Evolutionary conservation across 2,113 vertebrate genomes (phyloP).

Genomic region (Neodontobutis hainanensis): DNA sequence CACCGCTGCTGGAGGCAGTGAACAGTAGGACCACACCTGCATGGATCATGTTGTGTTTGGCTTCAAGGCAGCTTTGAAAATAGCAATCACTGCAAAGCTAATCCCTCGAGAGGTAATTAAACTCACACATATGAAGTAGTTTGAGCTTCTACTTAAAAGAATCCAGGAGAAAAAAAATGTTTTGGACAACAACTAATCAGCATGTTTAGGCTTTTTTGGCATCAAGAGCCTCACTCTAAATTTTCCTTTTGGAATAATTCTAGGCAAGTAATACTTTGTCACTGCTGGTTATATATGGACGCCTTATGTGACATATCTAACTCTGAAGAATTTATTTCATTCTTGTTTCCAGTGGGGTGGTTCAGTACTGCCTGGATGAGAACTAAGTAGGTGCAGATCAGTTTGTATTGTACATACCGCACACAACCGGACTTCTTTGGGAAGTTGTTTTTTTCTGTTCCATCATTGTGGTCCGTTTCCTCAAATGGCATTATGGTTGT

Average conservation of each 20-base stretch:
- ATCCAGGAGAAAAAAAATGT: constrained; percentile 14
- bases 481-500: too few relatives aligned
- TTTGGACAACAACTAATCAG: constrained; percentile 27
- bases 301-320: neutral
- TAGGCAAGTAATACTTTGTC: neutral
- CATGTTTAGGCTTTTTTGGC: neutral
- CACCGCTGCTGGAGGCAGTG: constrained; percentile 37
- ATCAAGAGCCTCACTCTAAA: neutral
- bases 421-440: too few relatives aligned
- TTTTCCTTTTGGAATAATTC: neutral
- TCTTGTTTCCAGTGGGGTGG: too few relatives aligned
- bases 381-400: too few relatives aligned
- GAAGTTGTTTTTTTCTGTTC: too few relatives aligned
- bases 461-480: too few relatives aligned
- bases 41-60: constrained; percentile 40
- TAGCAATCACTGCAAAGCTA: constrained; percentile 30
- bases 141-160: constrained; percentile 18
- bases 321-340: too few relatives aligned
- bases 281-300: constrained; percentile 1
- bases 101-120: constrained; percentile 64
- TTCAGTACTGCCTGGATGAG: too few relatives aligned
- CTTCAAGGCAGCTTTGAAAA: constrained; percentile 53
- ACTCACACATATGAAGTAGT: constrained; percentile 20
- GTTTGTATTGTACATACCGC: too few relatives aligned
- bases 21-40: constrained; percentile 43